These are phyloP conservation scores for Hyles vespertilio DNA, from an alignment of 1,140 invertebrate species.

Conservation along the genomic window DNA sequence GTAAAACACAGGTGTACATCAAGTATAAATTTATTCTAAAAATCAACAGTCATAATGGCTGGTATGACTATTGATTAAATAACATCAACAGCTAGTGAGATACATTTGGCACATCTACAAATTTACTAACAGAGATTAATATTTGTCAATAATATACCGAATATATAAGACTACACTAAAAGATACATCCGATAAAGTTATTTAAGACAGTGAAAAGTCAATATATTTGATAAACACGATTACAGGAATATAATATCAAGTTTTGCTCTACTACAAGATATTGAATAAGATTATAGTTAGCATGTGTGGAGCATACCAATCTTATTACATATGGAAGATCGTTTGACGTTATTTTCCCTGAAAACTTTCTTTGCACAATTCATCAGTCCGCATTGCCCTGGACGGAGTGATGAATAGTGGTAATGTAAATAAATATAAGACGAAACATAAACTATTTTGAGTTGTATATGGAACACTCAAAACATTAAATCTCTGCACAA, in stretches of 20 bases:
- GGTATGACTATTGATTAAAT: constrained; percentile 63
- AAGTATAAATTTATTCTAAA: constrained; percentile 62
- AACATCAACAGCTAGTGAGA: constrained; percentile 33
- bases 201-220: not conserved
- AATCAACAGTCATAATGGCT: constrained; percentile 72
- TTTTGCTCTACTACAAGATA: not conserved
- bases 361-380: constrained; percentile 36
- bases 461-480: constrained; percentile 47
- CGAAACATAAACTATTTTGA: constrained; percentile 5
- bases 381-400: constrained; percentile 73
- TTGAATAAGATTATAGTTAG: constrained; percentile 9
- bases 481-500: constrained; percentile 29
- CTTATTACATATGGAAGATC: constrained; percentile 21
- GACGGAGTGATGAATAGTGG: constrained; percentile 57
- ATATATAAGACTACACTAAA: not conserved
- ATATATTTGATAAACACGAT: not conserved
- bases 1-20: constrained; percentile 42
- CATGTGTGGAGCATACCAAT: constrained; percentile 27
- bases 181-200: not conserved
- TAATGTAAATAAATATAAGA: constrained; percentile 15
- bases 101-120: constrained; percentile 23
- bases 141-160: not conserved
- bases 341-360: constrained; percentile 14
- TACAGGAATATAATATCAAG: not conserved
- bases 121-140: not conserved